These are phyloP conservation scores for Drosophila kikkawai DNA, from an alignment of 1,140 invertebrate species.

Conservation along the genomic window DNA sequence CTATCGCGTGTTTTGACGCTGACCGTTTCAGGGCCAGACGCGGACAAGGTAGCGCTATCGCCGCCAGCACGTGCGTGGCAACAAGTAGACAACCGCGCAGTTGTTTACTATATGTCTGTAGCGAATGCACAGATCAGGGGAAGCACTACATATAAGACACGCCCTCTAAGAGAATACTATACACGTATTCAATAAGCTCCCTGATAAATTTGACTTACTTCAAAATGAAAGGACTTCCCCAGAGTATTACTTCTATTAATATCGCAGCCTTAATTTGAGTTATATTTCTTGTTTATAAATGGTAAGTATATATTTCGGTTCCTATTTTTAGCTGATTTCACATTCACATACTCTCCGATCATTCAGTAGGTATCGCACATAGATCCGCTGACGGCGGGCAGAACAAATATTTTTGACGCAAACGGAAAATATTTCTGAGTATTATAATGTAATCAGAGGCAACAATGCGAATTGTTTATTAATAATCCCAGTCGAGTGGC, in stretches of 20 bases:
- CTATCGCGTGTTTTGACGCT: conserved; percentile 43
- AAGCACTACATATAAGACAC: neutral
- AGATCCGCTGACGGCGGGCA: neutral
- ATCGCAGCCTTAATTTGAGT: neutral
- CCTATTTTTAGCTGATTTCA: neutral
- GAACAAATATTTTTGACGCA: neutral
- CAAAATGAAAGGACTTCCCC: neutral
- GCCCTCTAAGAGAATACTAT: neutral
- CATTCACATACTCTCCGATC: neutral
- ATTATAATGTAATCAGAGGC: conserved; percentile 29
- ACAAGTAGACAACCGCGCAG: conserved; percentile 9
- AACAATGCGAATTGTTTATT: conserved; percentile 35
- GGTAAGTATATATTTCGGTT: too few species aligned
- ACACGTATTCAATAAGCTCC: neutral
- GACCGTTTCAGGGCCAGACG: conserved; percentile 35
- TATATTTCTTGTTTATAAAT: neutral
- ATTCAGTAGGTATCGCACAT: neutral
- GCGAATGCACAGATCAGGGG: neutral
- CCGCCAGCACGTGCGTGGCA: conserved; percentile 52
- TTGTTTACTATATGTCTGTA: neutral
- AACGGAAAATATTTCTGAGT: conserved; percentile 4
- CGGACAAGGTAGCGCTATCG: conserved; percentile 6
- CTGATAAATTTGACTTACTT: neutral
- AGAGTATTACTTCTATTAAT: neutral
- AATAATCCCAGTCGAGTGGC: conserved; percentile 32